phyloP scores from a whole-genome alignment of 1,140 invertebrate species.

The Drosophila equinoxialis region DNA sequence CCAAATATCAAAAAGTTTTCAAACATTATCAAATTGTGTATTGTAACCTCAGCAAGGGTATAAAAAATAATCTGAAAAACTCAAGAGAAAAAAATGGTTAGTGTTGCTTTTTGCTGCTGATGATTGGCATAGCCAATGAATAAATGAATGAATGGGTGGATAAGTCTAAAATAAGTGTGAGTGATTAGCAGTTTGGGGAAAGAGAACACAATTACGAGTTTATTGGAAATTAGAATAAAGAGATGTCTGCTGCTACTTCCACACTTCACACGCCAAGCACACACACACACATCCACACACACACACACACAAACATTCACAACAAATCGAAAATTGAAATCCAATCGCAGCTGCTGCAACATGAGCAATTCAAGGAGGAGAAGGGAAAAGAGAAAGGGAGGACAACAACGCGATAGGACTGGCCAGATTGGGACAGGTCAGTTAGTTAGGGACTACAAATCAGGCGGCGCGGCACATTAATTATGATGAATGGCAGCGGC shows the following conservation, averaged over 20 bases:
- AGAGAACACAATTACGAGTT: conserved; percentile 45
- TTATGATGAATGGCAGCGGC: conserved; percentile 63
- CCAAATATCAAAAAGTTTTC: too few species aligned
- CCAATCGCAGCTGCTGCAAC: conserved; percentile 22
- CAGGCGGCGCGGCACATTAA: conserved; percentile 63
- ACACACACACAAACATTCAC: conserved; percentile 17
- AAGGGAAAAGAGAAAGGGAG: neutral
- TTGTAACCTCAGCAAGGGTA: too few species aligned
- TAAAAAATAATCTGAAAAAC: conserved; percentile 8
- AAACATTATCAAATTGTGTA: too few species aligned
- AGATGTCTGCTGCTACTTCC: conserved; percentile 12
- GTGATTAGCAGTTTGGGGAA: conserved; percentile 11
- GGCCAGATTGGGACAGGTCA: conserved; percentile 27
- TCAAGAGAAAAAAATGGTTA: conserved; percentile 11
- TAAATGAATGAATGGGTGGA: conserved; percentile 4
- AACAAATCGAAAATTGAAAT: conserved; percentile 31
- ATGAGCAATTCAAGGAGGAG: neutral
- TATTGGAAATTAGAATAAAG: conserved; percentile 70
- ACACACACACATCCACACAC: conserved; percentile 62
- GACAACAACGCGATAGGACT: neutral
- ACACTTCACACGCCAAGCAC: conserved; percentile 42
- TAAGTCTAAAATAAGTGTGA: conserved; percentile 9
- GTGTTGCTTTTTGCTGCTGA: neutral
- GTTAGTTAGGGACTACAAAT: conserved; percentile 50
- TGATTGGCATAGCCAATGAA: neutral